Evolutionary conservation across 2,113 vertebrate genomes (phyloP).

Genomic region (Turdus rufiventris): DNA sequence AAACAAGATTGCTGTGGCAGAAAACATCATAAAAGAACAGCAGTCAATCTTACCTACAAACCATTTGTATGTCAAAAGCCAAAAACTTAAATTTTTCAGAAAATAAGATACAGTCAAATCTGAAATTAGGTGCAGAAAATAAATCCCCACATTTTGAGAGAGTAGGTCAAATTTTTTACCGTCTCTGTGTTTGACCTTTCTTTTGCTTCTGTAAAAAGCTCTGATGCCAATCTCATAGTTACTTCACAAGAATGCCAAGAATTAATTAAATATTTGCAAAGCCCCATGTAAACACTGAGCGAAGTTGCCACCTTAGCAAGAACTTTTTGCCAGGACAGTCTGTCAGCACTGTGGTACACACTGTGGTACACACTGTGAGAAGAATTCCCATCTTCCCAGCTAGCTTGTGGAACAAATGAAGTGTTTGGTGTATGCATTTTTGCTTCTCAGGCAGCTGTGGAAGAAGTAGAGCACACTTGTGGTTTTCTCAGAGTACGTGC

Average conservation of each 20-base stretch:
- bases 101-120: background rate
- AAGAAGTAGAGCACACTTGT: background rate
- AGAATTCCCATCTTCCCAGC: background rate
- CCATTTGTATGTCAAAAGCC: background rate
- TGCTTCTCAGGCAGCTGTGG: background rate
- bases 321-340: background rate
- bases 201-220: background rate
- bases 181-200: background rate
- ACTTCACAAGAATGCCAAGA: background rate
- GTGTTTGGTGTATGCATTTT: background rate
- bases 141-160: background rate
- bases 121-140: background rate
- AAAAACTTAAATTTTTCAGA: background rate
- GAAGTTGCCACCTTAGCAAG: background rate
- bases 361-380: background rate
- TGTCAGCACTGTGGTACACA: background rate
- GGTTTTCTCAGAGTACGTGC: background rate
- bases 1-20: background rate
- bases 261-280: slow-evolving; percentile 41
- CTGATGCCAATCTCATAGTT: slow-evolving; percentile 8
- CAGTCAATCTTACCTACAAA: background rate
- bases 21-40: background rate
- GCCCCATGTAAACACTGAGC: background rate
- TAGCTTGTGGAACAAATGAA: background rate
- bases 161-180: background rate